phyloP scores from a whole-genome alignment of 2,113 vertebrate genomes.

The Triplophysa tibetana region DNA sequence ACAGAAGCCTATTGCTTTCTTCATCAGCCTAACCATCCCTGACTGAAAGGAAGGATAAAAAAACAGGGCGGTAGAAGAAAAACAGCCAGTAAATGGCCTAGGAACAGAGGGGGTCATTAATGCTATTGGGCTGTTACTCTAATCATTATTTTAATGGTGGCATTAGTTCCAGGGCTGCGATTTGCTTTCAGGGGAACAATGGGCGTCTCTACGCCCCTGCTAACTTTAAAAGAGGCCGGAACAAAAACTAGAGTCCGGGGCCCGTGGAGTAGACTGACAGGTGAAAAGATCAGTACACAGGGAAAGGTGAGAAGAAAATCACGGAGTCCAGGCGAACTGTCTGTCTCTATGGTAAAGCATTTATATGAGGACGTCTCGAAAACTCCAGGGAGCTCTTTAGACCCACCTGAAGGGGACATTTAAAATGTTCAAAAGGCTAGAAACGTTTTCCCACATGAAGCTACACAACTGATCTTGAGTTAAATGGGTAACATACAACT shows the following conservation, averaged over 20 bases:
- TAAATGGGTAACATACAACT: too few species aligned
- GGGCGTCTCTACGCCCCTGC: constrained; percentile 40
- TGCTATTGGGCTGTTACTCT: constrained; percentile 72
- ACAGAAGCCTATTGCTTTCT: constrained; percentile 30
- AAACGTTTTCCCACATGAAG: too few species aligned
- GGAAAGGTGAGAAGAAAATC: constrained; percentile 26
- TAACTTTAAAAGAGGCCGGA: constrained; percentile 39
- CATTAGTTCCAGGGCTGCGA: constrained; percentile 75
- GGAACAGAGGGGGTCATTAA: constrained; percentile 61
- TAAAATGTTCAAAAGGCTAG: not conserved
- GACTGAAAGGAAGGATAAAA: constrained; percentile 56
- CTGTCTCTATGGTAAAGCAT: not conserved
- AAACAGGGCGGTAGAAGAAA: constrained; percentile 21
- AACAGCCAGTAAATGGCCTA: constrained; percentile 32
- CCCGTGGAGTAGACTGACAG: constrained; percentile 30
- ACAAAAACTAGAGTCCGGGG: constrained; percentile 7
- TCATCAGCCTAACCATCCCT: constrained; percentile 65
- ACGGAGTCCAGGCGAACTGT: not conserved
- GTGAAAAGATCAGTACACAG: constrained; percentile 7
- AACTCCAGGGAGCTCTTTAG: not conserved
- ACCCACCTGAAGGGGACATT: not conserved
- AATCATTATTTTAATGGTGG: constrained; percentile 75
- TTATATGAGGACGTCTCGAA: constrained; percentile 1
- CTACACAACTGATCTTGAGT: too few species aligned
- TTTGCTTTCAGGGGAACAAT: constrained; percentile 62